phyloP scores from a whole-genome alignment of 2,113 vertebrate genomes.

The Dicrurus megarhynchus region DNA sequence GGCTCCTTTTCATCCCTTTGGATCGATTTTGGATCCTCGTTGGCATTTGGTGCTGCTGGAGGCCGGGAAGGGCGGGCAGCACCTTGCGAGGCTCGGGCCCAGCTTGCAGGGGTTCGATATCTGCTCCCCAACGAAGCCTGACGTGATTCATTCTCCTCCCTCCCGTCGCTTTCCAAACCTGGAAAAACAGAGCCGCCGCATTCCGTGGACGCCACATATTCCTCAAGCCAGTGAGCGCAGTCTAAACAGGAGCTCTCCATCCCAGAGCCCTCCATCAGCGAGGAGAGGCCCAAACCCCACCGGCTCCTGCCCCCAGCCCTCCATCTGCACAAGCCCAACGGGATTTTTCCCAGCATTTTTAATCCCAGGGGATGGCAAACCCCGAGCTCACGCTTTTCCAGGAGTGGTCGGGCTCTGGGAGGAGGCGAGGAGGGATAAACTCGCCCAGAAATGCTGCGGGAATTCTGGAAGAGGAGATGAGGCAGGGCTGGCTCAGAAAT shows the following conservation, averaged over 20 bases:
- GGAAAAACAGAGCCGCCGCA: slow-evolving; percentile 30
- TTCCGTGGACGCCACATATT: slow-evolving; percentile 55
- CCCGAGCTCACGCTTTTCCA: rapidly evolving
- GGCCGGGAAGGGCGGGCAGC: background rate
- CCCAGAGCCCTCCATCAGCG: background rate
- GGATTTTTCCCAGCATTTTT: rapidly evolving
- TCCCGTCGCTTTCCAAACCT: background rate
- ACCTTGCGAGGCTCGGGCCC: background rate
- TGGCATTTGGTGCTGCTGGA: rapidly evolving
- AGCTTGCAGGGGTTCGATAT: background rate
- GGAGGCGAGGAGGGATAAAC: background rate
- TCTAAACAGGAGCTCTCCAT: slow-evolving; percentile 58
- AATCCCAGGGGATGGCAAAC: background rate
- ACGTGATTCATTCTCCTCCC: background rate
- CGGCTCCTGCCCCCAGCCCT: background rate
- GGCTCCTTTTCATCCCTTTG: background rate
- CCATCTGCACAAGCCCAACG: background rate
- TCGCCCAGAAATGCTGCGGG: background rate
- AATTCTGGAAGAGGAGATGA: background rate
- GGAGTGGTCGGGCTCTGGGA: background rate
- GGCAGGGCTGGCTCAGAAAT: background rate
- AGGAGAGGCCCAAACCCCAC: background rate
- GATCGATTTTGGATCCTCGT: rapidly evolving
- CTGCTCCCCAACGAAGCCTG: background rate
- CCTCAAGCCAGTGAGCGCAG: slow-evolving; percentile 65